Evolutionary conservation across 2,888 invertebrate genomes (phyloP).

Genomic region (Polietes domitor): DNA sequence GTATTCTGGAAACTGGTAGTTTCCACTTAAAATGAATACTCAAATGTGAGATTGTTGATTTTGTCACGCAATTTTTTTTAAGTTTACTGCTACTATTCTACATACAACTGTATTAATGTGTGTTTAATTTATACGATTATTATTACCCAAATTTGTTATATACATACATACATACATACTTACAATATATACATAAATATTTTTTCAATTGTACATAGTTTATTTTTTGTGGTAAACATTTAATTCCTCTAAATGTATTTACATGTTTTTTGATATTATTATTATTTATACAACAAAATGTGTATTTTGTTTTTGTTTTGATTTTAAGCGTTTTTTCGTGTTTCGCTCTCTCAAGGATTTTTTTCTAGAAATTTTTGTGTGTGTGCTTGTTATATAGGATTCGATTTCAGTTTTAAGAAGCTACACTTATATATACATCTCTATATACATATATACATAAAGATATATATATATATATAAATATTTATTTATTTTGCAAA

Average conservation of each 20-base stretch:
- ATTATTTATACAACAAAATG: conserved; percentile 11
- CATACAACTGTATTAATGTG: neutral
- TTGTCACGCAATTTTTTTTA: too few species aligned
- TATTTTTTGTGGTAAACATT: conserved; percentile 31
- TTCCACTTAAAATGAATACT: too few species aligned
- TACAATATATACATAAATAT: conserved; percentile 19
- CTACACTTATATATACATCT: conserved; percentile 7
- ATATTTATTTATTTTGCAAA: conserved; percentile 19
- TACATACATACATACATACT: conserved; percentile 13
- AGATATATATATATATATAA: neutral
- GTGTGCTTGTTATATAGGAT: conserved; percentile 57
- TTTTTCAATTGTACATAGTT: conserved; percentile 64
- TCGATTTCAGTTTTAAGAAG: conserved; percentile 19
- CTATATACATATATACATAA: conserved; percentile 15
- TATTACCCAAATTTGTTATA: conserved; percentile 30
- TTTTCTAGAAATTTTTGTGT: conserved; percentile 28
- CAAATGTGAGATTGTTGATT: too few species aligned
- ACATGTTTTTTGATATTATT: conserved; percentile 35
- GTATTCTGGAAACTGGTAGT: too few species aligned
- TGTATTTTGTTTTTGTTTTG: neutral
- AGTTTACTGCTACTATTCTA: conserved; percentile 6
- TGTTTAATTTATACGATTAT: conserved; percentile 7
- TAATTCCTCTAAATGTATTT: conserved; percentile 26
- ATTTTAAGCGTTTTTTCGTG: conserved; percentile 25
- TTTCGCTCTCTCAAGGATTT: conserved; percentile 37